phyloP scores from a whole-genome alignment of 2,888 invertebrate species.

The Lepas anatifera region DNA sequence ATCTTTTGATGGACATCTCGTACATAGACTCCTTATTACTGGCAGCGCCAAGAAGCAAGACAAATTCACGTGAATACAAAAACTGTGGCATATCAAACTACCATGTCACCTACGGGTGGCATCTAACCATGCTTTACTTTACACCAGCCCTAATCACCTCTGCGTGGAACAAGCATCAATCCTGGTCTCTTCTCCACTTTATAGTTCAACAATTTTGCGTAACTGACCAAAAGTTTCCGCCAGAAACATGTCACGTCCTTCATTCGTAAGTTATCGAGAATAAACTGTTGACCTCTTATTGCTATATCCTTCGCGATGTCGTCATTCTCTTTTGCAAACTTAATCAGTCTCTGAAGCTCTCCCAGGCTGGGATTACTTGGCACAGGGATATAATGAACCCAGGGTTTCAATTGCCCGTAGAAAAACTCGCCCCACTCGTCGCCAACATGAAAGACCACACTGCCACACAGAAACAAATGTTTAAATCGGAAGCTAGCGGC shows the following conservation, averaged over 20 bases:
- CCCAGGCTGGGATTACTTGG: constrained; percentile 50
- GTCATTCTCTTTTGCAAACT: constrained; percentile 65
- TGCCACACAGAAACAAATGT: constrained; percentile 84
- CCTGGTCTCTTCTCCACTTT: constrained; percentile 15
- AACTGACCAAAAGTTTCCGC: constrained; percentile 32
- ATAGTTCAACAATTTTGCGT: constrained; percentile 20
- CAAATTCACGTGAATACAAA: no score
- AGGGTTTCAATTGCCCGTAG: constrained; percentile 76
- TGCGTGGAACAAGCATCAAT: no score
- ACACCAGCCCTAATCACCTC: no score
- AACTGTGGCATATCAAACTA: no score
- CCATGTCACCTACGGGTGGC: no score
- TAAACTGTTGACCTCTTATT: constrained; percentile 62
- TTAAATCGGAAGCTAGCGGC: constrained; percentile 96
- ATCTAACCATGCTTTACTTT: no score
- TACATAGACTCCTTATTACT: no score
- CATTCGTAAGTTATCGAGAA: constrained; percentile 69
- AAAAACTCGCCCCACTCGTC: constrained; percentile 92
- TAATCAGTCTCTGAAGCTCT: constrained; percentile 57
- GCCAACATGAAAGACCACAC: constrained; percentile 67
- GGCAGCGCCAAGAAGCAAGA: no score
- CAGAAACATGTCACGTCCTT: constrained; percentile 78
- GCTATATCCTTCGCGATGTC: constrained; percentile 63
- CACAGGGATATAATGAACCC: constrained; percentile 91
- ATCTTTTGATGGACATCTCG: no score